Evolutionary conservation across 2,888 invertebrate species (phyloP), one percentile per base, ranked within the genome.

Genomic region (Mythimna ferrago): DNA sequence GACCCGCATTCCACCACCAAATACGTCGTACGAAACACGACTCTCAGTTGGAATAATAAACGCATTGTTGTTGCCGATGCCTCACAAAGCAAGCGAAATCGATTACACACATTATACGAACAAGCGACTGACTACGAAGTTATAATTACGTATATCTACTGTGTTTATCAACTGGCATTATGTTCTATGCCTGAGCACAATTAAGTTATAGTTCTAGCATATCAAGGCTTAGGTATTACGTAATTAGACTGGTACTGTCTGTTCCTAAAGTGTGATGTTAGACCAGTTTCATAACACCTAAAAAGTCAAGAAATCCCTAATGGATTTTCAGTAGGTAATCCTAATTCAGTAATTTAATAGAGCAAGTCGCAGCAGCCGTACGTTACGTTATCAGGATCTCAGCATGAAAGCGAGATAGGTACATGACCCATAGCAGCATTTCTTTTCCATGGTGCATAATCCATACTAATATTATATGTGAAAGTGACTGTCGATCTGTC

Each of bases 1-100:
- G 91, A 78, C 88, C 91, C 90, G 92, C 93, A 94, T 94, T 93
- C 95, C 94, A 88, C 89, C 86, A 88, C 95, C 94, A 93, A 94
- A 94, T 95, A 94, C 80, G 95, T 92, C 87, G 86, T 86, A 88
- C 86, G 87, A 91, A 90, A 92, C 92, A 90, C 87, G 87, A 89
- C 88, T 91, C 87, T 89, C 89, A 84, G 86, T 87, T 88, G 85
- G 92, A 93, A 94, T 94, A 93, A 92, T 92, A 92, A 94, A 91
- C 90, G 87, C 89, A 90, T 92, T 91, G 89, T 92, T 91, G 89
- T 89, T 88, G 84, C 80, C 87, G 84, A 87, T 88, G 86, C 83
- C 80, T 87, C 82, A 78, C 80, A 84, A 73, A 84, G 76, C 82
- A 84, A 73, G 87, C 82, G 86, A 91, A 90, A 90, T 88, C 88